Evolutionary conservation across 2,113 vertebrate species (phyloP).

Genomic region (Rhineura floridana): DNA sequence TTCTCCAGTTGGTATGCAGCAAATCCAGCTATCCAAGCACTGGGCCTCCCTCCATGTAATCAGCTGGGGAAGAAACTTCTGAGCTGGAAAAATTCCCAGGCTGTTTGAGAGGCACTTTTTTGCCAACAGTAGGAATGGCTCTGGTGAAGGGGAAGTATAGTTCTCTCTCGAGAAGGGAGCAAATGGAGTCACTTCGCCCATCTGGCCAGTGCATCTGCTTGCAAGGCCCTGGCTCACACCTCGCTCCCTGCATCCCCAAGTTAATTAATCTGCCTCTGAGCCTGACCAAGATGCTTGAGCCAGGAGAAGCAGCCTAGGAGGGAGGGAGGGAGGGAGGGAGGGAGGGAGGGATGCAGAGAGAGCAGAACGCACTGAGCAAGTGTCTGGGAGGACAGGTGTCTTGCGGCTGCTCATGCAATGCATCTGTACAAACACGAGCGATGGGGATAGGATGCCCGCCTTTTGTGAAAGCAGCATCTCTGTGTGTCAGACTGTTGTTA

Average conservation of each 20-base stretch:
- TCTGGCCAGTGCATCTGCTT: conserved; percentile 39
- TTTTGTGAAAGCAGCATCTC: background rate
- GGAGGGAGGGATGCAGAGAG: background rate
- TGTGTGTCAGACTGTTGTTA: background rate
- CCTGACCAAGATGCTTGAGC: background rate
- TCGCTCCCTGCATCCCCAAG: conserved; percentile 14
- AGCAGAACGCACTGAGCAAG: background rate
- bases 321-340: background rate
- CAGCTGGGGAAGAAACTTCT: conserved; percentile 21
- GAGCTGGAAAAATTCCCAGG: conserved; percentile 33
- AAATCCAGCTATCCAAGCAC: conserved; percentile 22
- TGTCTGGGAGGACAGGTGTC: background rate
- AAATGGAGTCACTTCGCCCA: conserved; percentile 26
- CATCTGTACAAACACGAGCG: background rate
- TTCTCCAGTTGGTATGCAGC: background rate
- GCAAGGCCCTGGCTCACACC: conserved; percentile 28
- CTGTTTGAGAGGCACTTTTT: conserved; percentile 1
- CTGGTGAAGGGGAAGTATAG: conserved; percentile 11
- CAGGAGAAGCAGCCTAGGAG: background rate
- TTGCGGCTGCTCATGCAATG: background rate
- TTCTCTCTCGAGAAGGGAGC: conserved; percentile 15
- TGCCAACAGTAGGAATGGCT: conserved; percentile 14
- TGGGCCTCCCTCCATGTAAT: background rate
- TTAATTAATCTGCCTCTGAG: conserved; percentile 33
- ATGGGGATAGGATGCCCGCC: no score